Conservation (phyloP, 2,888 invertebrate genomes). For the Pseudanteris insignis region DNA sequence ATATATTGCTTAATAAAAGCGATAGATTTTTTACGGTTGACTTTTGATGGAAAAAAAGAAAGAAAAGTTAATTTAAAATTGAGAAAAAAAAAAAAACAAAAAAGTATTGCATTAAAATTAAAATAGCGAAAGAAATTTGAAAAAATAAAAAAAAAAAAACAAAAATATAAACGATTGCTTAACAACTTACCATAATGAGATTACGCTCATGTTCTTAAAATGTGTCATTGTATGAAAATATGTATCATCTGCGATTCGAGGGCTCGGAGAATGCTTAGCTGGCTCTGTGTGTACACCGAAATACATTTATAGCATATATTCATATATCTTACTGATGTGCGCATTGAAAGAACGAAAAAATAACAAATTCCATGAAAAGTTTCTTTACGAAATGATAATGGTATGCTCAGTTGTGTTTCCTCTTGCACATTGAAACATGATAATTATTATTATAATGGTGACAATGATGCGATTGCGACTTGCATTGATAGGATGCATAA, state of each 20-base stretch:
- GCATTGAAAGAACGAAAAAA: constrained; percentile 18
- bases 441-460: constrained; percentile 32
- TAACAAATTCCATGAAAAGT: constrained; percentile 18
- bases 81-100: no score
- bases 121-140: no score
- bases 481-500: constrained; percentile 36
- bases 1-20: no score
- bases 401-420: constrained; percentile 36
- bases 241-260: constrained; percentile 51
- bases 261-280: constrained; percentile 62
- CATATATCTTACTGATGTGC: constrained; percentile 47
- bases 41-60: no score
- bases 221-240: constrained; percentile 7
- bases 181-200: no score
- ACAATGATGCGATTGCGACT: constrained; percentile 35
- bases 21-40: no score
- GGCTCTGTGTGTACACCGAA: constrained; percentile 63
- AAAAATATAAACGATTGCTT: no score
- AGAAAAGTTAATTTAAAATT: no score
- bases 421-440: constrained; percentile 25
- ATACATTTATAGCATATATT: constrained; percentile 50
- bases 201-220: no score
- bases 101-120: no score
- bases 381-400: constrained; percentile 31
- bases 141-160: no score